A percentile compares a stretch with the other conserved stretches of the same genome.
These are phyloP conservation scores for Masticophis lateralis DNA, from an alignment of 2,797 vertebrate species.

Conservation along the genomic window DNA sequence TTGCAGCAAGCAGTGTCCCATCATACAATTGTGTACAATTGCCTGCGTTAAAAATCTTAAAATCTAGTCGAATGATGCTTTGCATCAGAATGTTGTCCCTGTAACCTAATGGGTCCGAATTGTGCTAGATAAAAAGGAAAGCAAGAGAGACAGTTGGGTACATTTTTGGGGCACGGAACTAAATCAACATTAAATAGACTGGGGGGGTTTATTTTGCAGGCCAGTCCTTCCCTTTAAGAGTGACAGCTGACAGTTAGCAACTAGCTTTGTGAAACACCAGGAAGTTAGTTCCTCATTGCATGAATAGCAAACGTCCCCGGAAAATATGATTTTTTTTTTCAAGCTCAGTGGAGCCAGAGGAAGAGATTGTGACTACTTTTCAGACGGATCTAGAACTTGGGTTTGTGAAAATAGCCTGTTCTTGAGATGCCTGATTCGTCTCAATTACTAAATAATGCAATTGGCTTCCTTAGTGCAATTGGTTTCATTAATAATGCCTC, in stretches of 20 bases:
- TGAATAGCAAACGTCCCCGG: constrained; percentile 42
- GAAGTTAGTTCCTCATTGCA: constrained; percentile 43
- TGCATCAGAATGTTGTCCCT: background rate
- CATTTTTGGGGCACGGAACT: background rate
- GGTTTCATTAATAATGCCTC: background rate
- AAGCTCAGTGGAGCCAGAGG: background rate
- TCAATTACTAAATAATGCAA: background rate
- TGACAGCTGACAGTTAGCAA: constrained; percentile 8
- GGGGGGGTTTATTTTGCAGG: background rate
- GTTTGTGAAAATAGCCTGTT: background rate
- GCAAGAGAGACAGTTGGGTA: background rate
- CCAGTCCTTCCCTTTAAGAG: constrained; percentile 39
- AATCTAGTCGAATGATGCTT: background rate
- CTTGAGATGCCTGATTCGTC: background rate
- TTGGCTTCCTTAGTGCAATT: background rate
- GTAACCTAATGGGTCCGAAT: background rate
- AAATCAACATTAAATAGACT: background rate
- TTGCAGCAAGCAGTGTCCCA: constrained; percentile 16
- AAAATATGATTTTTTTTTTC: constrained; percentile 39
- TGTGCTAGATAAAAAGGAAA: background rate
- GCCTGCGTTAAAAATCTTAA: background rate
- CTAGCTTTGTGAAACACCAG: constrained; percentile 47
- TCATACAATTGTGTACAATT: background rate
- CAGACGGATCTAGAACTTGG: background rate
- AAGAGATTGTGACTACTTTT: background rate